phyloP scores from a whole-genome alignment of 1,140 invertebrate genomes.

The Temnothorax curvispinosus region DNA sequence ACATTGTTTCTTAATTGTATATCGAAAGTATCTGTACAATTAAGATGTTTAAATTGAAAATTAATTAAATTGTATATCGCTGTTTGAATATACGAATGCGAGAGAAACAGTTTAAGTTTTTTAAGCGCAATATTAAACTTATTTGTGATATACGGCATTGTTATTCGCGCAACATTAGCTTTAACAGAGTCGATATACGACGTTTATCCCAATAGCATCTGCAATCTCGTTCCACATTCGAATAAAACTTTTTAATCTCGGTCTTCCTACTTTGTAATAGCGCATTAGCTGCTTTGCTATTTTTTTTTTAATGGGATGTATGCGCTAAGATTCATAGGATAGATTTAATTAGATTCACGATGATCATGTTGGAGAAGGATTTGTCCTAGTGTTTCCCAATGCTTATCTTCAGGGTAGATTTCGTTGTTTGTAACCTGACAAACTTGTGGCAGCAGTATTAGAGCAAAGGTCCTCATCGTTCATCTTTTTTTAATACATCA shows the following conservation, averaged over 20 bases:
- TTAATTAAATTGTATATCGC: neutral
- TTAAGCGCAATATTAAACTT: neutral
- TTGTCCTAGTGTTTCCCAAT: neutral
- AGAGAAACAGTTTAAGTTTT: neutral
- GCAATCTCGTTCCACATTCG: neutral
- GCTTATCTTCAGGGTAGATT: constrained; percentile 53
- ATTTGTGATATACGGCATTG: neutral
- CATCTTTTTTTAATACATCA: constrained; percentile 75
- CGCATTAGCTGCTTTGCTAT: neutral
- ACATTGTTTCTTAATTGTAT: constrained; percentile 8
- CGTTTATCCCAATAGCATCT: neutral
- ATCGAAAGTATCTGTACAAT: neutral
- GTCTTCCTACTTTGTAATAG: constrained; percentile 19
- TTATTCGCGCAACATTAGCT: neutral
- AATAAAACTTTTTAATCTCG: constrained; percentile 13
- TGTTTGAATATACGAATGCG: neutral
- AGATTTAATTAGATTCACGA: constrained; percentile 23
- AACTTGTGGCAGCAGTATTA: constrained; percentile 84
- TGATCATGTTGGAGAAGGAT: neutral
- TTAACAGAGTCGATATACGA: neutral
- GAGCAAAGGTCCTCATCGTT: constrained; percentile 78
- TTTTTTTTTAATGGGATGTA: neutral
- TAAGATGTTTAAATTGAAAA: neutral
- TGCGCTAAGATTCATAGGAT: neutral
- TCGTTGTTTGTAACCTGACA: constrained; percentile 69